Base-by-base conservation (phyloP, 2,888 invertebrate species). In the Cryptocheilus praepositus region DNA sequence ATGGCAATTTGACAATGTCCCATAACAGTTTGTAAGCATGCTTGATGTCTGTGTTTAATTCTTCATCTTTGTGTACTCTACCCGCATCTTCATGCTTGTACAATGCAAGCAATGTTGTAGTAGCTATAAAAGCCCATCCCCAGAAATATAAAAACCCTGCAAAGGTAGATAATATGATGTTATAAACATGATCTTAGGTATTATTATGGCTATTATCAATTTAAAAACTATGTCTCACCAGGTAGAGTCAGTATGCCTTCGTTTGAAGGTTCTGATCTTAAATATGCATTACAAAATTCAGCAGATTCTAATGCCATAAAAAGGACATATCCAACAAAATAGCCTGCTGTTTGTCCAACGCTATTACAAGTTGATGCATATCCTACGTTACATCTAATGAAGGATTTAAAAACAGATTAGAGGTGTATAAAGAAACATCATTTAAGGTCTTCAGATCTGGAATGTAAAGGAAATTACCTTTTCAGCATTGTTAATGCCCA, bases 401-500 rank as follows among this genome's bases (percentile, higher is more conserved):
- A 19, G 22, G 0, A n/a, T 45, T 44, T 28, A 0, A 46, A 2
- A 57, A 55, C 54, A 45, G 45, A 51, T 7, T 28, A 61, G 4
- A 54, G 45, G n/a, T n/a, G 28, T 19, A 3, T 21, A 18, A 4
- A 0, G 1, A 64, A 21, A 16, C 5, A 15, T 21, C 1, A 8
- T 2, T 49, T 3, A 52, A 4, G n/a, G n/a, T 0, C 16, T 1
- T n/a, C 15, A n/a, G 4, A 49, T 49, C 2, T 49, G 13, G 16
- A 5, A 56, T 46, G 19, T 53, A 0, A 15, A 11, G 25, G 19
- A 43, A 25, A 25, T 69, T 86, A 96, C 93, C 96, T 95, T 84
- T 97, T 96, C 1, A 99, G 90, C 98, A 99, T 99, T 0, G 99
- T 99, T 13, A 99, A 90, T 0, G 99, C 99, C 99, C 99, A 99